Base-by-base conservation (phyloP, 2,888 invertebrate species). In the Laothoe populi region DNA sequence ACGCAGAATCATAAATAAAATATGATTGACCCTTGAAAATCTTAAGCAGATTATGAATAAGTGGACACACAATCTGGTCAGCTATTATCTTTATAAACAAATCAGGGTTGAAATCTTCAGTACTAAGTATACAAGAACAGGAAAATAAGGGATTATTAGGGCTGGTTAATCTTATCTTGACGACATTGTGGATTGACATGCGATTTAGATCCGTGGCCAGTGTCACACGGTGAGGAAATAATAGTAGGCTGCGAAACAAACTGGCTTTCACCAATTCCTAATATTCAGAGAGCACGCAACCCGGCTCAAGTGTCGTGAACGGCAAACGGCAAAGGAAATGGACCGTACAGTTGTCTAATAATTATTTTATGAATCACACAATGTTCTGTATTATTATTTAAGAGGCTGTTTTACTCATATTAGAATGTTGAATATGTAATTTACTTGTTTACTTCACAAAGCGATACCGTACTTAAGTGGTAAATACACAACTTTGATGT, bases 11-110 rank as follows among this genome's bases (percentile, higher is more conserved):
- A 78, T 80, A 81, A 79, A 82, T 79, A 81, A 75, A 77, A 79
- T 77, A 75, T 73, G 71, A 77, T 74, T 76, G 78, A 76, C 77
- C 79, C 74, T 74, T 69, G 65, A 71, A 75, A 77, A 74, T 74
- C 76, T 70, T 78, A 77, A 75, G 75, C 70, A 72, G 77, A 78
- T 83, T 82, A 82, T 78, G 78, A 82, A 79, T 78, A 82, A 74
- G 71, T 71, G 72, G 73, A 69, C 57, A 69, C 77, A 71, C 70
- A 73, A 76, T 77, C 73, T 72, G 64, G 63, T 64, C 60, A 62
- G 65, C 69, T 68, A n/a, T n/a, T n/a, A 74, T 72, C 65, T 69
- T 62, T 65, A 66, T 64, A 65, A 69, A 76, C 74, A 77, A 75
- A 77, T 79, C 73, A 53, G 57, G 67, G 49, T 59, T 57, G 60